phyloP scores from a whole-genome alignment of 2,113 vertebrate genomes.

The Daubentonia madagascariensis region DNA sequence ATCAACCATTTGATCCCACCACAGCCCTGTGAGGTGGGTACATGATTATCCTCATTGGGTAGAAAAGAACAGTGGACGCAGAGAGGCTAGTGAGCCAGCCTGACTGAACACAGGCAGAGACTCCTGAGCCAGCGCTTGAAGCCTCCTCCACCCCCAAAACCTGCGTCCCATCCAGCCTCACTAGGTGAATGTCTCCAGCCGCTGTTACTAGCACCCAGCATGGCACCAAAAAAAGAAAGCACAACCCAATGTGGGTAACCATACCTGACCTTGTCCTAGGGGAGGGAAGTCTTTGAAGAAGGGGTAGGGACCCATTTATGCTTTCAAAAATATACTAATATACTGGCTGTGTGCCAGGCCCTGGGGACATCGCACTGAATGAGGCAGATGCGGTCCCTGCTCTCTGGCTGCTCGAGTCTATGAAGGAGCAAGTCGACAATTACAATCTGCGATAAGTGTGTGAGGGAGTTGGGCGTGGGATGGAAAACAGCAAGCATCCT shows the following conservation, averaged over 20 bases:
- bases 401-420: background rate
- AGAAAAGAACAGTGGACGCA: background rate
- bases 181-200: background rate
- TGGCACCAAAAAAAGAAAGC: background rate
- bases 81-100: background rate
- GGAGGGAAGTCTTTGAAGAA: background rate
- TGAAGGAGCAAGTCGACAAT: background rate
- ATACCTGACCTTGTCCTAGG: background rate
- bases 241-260: background rate
- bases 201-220: background rate
- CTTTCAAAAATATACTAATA: background rate
- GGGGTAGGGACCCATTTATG: background rate
- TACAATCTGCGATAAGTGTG: background rate
- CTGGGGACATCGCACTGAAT: background rate
- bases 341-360: background rate
- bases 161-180: background rate
- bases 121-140: background rate
- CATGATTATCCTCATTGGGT: accelerated
- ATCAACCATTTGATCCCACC: too few species aligned
- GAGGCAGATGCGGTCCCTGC: background rate
- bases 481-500: background rate
- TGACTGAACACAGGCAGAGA: background rate
- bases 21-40: accelerated
- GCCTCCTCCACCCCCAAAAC: background rate
- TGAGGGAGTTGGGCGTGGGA: too few species aligned